These are phyloP conservation scores for Lagria hirta DNA, from an alignment of 2,888 invertebrate species.

Conservation along the genomic window DNA sequence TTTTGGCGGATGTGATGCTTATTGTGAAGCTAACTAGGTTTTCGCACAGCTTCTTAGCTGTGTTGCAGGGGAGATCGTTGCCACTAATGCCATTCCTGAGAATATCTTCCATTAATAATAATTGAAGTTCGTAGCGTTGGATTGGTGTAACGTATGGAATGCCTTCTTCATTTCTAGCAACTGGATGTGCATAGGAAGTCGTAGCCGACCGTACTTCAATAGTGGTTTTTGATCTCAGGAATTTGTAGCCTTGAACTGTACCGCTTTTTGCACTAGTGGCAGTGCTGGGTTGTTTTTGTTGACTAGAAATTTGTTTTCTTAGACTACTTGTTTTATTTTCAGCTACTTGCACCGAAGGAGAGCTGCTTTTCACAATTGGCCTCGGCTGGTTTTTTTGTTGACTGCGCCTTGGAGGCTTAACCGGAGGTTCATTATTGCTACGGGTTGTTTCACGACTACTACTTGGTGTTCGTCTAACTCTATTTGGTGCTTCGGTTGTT, in stretches of 20 bases:
- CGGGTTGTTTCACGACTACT: slow-evolving; percentile 5
- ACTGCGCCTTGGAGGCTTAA: slow-evolving; percentile 41
- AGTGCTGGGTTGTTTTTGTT: slow-evolving; percentile 24
- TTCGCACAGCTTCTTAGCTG: slow-evolving; percentile 68
- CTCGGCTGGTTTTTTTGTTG: slow-evolving; percentile 52
- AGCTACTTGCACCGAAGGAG: slow-evolving; percentile 19
- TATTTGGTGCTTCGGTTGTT: slow-evolving; percentile 44
- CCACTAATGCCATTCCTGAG: slow-evolving; percentile 59
- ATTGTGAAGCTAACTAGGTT: slow-evolving; percentile 77
- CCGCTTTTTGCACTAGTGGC: slow-evolving; percentile 11
- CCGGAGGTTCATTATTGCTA: slow-evolving; percentile 32
- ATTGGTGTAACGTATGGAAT: slow-evolving; percentile 60
- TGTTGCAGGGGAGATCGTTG: slow-evolving; percentile 62
- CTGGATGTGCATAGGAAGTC: slow-evolving; percentile 34
- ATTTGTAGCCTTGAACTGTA: slow-evolving; percentile 37
- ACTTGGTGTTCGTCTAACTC: slow-evolving; percentile 7
- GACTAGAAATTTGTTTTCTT: slow-evolving; percentile 35
- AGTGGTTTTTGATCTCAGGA: slow-evolving; percentile 53
- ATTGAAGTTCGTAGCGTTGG: slow-evolving; percentile 73
- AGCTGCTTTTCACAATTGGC: too few species aligned
- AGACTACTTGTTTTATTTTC: slow-evolving; percentile 39
- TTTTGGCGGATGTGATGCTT: slow-evolving; percentile 77
- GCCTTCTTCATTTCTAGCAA: slow-evolving; percentile 57
- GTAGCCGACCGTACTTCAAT: slow-evolving; percentile 42
- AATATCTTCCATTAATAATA: slow-evolving; percentile 74